These are phyloP conservation scores for Chionis minor DNA, from an alignment of 2,113 vertebrate species.

Conservation along the genomic window DNA sequence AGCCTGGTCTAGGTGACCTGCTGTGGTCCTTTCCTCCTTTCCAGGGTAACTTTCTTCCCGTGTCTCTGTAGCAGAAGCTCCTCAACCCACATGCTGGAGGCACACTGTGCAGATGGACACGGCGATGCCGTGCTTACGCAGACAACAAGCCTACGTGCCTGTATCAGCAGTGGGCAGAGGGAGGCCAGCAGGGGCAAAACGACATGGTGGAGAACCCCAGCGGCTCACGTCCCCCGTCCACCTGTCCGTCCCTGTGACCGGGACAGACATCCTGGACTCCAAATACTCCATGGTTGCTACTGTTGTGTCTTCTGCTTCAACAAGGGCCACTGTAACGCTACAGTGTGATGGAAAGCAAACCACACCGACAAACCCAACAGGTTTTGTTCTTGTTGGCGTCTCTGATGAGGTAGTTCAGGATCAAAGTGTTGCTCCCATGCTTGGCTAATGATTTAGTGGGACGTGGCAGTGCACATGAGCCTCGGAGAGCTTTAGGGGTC, in stretches of 20 bases:
- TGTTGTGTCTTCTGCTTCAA: background rate
- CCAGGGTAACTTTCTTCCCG: background rate
- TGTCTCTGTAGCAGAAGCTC: background rate
- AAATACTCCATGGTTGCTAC: background rate
- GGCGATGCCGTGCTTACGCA: fast-evolving
- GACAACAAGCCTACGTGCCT: fast-evolving
- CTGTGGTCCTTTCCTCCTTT: background rate
- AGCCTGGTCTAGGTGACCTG: background rate
- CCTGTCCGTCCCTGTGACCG: background rate
- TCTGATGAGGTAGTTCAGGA: background rate
- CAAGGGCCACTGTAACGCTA: background rate
- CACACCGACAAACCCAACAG: background rate
- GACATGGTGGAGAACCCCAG: background rate
- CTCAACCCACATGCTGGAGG: background rate
- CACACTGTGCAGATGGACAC: background rate
- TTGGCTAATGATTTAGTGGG: background rate
- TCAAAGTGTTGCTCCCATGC: background rate
- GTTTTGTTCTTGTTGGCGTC: background rate
- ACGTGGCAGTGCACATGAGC: background rate
- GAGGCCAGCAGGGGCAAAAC: background rate
- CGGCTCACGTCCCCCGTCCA: fast-evolving
- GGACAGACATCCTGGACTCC: background rate
- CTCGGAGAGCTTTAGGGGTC: background rate
- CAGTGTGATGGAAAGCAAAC: background rate
- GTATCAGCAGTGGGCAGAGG: fast-evolving